Evolutionary conservation across 2,797 vertebrate species (phyloP).

Genomic region (Yasuhikotakia modesta): DNA sequence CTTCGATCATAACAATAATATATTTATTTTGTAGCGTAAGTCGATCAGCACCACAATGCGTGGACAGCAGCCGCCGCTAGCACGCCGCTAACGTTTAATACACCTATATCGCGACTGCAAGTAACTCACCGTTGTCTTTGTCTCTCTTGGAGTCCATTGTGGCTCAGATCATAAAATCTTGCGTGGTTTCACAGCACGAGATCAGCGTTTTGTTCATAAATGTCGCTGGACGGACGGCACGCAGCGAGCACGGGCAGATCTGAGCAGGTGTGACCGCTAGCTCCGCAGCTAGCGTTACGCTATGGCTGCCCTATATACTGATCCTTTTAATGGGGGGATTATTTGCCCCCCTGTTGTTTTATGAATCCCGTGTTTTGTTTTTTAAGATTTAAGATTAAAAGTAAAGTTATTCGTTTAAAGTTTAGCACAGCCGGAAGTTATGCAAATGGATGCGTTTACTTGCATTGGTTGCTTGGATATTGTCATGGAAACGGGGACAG

Average conservation of each 20-base stretch:
- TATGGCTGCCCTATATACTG: constrained; percentile 6
- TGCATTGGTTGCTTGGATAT: constrained; percentile 49
- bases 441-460: constrained; percentile 17
- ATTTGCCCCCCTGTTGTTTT: background rate
- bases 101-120: background rate
- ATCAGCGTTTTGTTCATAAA: background rate
- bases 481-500: constrained; percentile 42
- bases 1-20: background rate
- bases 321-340: constrained; percentile 3
- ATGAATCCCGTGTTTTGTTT: no score
- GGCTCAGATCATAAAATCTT: constrained; percentile 1
- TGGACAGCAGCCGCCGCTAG: constrained; percentile 40
- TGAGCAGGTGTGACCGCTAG: constrained; percentile 13
- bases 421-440: constrained; percentile 49
- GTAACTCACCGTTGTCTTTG: constrained; percentile 76
- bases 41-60: constrained; percentile 11
- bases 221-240: background rate
- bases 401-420: background rate
- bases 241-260: background rate
- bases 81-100: background rate
- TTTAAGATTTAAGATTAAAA: background rate
- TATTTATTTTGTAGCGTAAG: background rate
- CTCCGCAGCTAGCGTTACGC: constrained; percentile 15
- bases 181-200: constrained; percentile 15
- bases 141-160: constrained; percentile 79